Percentiles rank a stretch among this genome's conserved stretches.
Conservation (phyloP, 2,888 invertebrate genomes). For the Limnephilus auricula region DNA sequence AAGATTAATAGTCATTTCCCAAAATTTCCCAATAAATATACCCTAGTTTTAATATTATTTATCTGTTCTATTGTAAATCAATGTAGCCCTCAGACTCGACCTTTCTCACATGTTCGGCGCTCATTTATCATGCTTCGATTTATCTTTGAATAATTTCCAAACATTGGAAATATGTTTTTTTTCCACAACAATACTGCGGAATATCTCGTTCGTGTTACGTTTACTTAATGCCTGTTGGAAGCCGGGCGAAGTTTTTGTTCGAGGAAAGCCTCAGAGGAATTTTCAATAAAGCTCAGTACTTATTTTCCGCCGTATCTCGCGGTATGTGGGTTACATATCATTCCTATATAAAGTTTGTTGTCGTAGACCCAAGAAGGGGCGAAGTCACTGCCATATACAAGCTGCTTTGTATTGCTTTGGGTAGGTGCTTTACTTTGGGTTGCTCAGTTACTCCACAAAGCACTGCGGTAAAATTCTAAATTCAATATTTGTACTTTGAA, state of each 20-base stretch:
- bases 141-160: conserved; percentile 45
- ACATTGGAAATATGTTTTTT: conserved; percentile 41
- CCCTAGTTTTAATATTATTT: conserved; percentile 28
- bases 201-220: conserved; percentile 45
- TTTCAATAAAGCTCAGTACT: conserved; percentile 54
- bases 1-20: neutral
- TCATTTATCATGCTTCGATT: conserved; percentile 46
- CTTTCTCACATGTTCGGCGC: conserved; percentile 32
- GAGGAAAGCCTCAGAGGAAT: conserved; percentile 52
- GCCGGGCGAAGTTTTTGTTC: conserved; percentile 45
- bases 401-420: conserved; percentile 18
- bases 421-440: neutral
- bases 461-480: conserved; percentile 22
- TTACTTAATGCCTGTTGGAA: conserved; percentile 30
- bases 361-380: conserved; percentile 38
- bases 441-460: neutral
- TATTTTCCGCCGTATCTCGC: conserved; percentile 46
- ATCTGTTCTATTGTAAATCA: conserved; percentile 38
- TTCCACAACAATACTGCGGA: conserved; percentile 45
- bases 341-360: conserved; percentile 45
- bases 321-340: conserved; percentile 51
- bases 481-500: conserved; percentile 5
- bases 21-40: neutral
- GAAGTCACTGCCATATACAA: conserved; percentile 28
- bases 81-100: conserved; percentile 31